Base-by-base conservation (phyloP, 2,888 invertebrate species). In the Thecocarcelia acutangulata region DNA sequence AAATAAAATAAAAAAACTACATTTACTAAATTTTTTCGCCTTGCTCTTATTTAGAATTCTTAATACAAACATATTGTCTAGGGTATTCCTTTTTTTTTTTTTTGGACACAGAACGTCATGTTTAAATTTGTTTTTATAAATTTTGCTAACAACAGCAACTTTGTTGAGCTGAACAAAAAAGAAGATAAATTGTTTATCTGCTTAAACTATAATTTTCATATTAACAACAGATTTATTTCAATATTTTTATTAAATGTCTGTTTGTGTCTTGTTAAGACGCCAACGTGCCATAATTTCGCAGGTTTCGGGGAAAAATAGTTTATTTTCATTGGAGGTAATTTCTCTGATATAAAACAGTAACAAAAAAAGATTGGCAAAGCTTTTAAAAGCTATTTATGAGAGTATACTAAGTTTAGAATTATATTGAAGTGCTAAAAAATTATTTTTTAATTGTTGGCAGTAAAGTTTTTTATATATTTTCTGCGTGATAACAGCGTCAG, bases 121-220 rank as follows among this genome's bases (percentile, higher is more conserved):
- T 48, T 56, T 50, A 24, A 44, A 69, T 64, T 58, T 74, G 11
- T 19, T 72, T 68, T 59, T 64, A 75, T 66, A 44, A 56, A 58
- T 68, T 68, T 69, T 33, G 21, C 8, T 13, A 52, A 64, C 56
- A 56, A 52, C 33, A 54, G 33, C 28, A 63, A 15, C 58, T 52
- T 56, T 52, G 54, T 40, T 63, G 69, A 63, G 42, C 48, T 61
- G 42, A 58, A 56, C 21, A 5, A 37, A 46, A 40, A 17, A 37
- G 21, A 59, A 75, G 64, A 61, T n/a, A 50, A 44, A 58, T 73
- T 59, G 44, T 59, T 58, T 69, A 40, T 54, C 61, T 52, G 70
- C 8, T 54, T 33, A 69, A 54, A 21, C 66, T 74, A 74, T 78
- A 82, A 82, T 82, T 78, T 82, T 82, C 77, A 78, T 77, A 77